Evolutionary conservation across 2,888 invertebrate genomes (phyloP).

Genomic region (Xylophagus ater): DNA sequence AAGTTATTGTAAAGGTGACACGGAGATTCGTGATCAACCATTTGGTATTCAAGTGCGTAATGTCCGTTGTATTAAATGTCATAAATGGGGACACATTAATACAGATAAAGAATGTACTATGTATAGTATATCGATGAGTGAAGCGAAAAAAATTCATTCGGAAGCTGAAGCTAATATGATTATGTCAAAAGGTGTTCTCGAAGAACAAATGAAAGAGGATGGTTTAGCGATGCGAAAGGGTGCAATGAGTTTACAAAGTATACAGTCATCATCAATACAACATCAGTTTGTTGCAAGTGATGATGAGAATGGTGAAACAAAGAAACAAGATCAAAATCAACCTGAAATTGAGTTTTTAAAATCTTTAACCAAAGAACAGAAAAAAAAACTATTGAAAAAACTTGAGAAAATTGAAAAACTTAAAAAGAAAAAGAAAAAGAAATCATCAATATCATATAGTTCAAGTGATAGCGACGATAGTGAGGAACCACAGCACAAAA

Average conservation of each 20-base stretch:
- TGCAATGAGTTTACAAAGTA: constrained; percentile 47
- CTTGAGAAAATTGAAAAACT: constrained; percentile 52
- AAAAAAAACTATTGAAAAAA: constrained; percentile 77
- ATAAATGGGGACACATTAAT: constrained; percentile 89
- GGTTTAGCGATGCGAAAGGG: constrained; percentile 80
- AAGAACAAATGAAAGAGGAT: constrained; percentile 86
- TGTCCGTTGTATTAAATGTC: constrained; percentile 96
- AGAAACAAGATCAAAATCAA: constrained; percentile 46
- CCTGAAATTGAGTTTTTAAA: constrained; percentile 73
- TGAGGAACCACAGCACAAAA: no score
- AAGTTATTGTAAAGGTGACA: constrained; percentile 95
- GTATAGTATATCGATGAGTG: constrained; percentile 74
- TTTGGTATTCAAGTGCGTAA: constrained; percentile 96
- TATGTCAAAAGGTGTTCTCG: constrained; percentile 55
- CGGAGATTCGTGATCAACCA: constrained; percentile 94
- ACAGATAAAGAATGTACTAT: constrained; percentile 91
- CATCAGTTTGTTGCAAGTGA: constrained; percentile 51
- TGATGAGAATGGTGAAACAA: constrained; percentile 38
- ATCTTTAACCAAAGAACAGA: constrained; percentile 75
- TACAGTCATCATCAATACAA: constrained; percentile 43
- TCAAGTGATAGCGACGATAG: no score
- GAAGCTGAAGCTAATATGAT: constrained; percentile 52
- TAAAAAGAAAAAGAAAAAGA: constrained; percentile 31
- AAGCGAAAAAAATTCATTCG: constrained; percentile 59
- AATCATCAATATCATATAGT: no score